Evolutionary conservation across 2,113 vertebrate genomes (phyloP), one percentile per base, ranked within the genome.

Genomic region (Marmota monax): DNA sequence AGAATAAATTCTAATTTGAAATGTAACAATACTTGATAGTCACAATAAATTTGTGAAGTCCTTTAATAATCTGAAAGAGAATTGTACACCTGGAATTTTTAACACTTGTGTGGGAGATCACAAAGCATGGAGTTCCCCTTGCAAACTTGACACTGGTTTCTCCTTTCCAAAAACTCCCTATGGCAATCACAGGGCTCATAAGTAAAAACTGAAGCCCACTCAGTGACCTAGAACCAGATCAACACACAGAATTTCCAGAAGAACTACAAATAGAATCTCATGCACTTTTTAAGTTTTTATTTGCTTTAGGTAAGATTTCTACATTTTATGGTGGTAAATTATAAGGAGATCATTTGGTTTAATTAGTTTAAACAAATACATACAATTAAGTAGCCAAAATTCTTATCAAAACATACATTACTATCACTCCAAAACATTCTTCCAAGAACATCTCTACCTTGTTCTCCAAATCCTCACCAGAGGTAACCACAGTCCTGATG

Each of bases 51-150:
- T 82, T 61, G n/a, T 61, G 4, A 92, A 72, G 1, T 1, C 53
- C 72, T 90, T 88, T 94, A 70, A 86, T 94, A 37, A 84, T 84
- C 8, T 92, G n/a, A 70, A 92, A 34, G 5, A 74, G 25, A 84
- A 80, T 77, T 72, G 23, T 53, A 67, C 1, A 53, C 12, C 34
- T n/a, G 12, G 9, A 5, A 69, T 85, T 77, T 73, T 91, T 90
- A 45, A 95, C 58, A 53, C 88, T 12, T 84, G 23, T 76, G 23
- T 18, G 22, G 5, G 25, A 77, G 17, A 12, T 80, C 34, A 87
- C 5, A 94, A 83, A 79, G 20, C 13, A 63, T 65, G 11, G n/a
- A 72, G 25, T 23, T 89, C 4, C 2, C 45, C 32, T 78, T 25
- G 48, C 79, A n/a, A 82, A 78, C 0, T 9, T 69, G 45, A 39